A percentile compares a stretch with the other conserved stretches of the same genome.
Conservation (phyloP, 2,888 invertebrate genomes). For the Drosophila limbata region DNA sequence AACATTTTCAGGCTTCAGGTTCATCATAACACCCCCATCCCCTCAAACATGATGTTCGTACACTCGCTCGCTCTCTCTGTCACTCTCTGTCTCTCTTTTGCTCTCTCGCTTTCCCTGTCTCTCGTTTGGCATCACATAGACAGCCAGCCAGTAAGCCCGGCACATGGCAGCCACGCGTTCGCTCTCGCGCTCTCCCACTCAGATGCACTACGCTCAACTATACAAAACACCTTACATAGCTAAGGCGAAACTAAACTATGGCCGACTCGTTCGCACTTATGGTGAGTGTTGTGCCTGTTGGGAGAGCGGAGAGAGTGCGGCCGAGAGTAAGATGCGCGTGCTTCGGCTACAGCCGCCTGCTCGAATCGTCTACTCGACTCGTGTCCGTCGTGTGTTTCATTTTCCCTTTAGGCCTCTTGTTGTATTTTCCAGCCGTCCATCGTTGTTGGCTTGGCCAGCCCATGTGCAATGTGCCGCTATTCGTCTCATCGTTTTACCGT, state of each 20-base stretch:
- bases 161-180: constrained; percentile 69
- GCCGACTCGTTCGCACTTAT: constrained; percentile 64
- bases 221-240: constrained; percentile 74
- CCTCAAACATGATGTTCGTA: constrained; percentile 15
- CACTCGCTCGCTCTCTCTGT: constrained; percentile 22
- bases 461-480: constrained; percentile 68
- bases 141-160: constrained; percentile 73
- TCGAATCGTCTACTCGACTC: constrained; percentile 43
- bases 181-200: constrained; percentile 78
- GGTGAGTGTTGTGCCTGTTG: not conserved
- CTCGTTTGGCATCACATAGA: constrained; percentile 46
- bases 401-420: constrained; percentile 75
- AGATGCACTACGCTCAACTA: constrained; percentile 75
- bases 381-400: constrained; percentile 42
- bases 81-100: constrained; percentile 19
- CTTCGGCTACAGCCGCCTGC: constrained; percentile 48
- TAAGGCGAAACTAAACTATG: constrained; percentile 72
- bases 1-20: constrained; percentile 40
- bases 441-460: constrained; percentile 57
- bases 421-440: constrained; percentile 70
- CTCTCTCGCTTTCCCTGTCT: constrained; percentile 35
- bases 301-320: constrained; percentile 36
- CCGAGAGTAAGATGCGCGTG: constrained; percentile 68
- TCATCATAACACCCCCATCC: constrained; percentile 53
- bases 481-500: constrained; percentile 58